Conservation (phyloP, 1,140 invertebrate genomes). For the Rhopalosiphum maidis region DNA sequence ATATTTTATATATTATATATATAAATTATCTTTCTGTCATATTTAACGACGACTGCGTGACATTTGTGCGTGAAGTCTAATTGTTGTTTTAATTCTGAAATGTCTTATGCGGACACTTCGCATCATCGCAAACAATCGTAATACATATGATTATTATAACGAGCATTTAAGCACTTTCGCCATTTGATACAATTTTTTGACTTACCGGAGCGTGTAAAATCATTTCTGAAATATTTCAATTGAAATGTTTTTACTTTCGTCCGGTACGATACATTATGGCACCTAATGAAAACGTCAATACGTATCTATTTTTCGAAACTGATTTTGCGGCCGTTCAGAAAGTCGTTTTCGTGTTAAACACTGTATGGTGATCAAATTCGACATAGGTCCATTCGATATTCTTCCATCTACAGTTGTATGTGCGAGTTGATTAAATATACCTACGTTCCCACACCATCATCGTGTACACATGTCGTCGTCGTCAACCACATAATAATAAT, state of each 20-base stretch:
- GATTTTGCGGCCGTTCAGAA: neutral
- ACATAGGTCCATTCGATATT: neutral
- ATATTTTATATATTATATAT: neutral
- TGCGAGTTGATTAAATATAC: constrained; percentile 14
- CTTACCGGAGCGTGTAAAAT: neutral
- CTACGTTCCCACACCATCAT: neutral
- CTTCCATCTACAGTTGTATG: neutral
- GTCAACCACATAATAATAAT: neutral
- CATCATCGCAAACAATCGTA: neutral
- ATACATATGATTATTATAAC: constrained; percentile 12
- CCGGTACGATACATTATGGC: neutral
- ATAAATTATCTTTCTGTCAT: neutral
- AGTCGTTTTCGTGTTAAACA: neutral
- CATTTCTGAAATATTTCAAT: constrained; percentile 17
- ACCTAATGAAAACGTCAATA: neutral
- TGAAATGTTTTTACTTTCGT: constrained; percentile 8
- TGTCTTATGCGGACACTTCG: neutral
- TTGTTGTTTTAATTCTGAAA: neutral
- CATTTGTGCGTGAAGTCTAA: neutral
- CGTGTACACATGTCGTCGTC: neutral
- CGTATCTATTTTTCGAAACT: neutral
- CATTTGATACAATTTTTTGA: neutral
- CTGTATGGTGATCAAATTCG: neutral
- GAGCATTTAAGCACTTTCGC: neutral
- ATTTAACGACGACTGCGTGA: neutral